Conservation (phyloP, 2,888 invertebrate species). For the Caenorhabditis plicata region DNA sequence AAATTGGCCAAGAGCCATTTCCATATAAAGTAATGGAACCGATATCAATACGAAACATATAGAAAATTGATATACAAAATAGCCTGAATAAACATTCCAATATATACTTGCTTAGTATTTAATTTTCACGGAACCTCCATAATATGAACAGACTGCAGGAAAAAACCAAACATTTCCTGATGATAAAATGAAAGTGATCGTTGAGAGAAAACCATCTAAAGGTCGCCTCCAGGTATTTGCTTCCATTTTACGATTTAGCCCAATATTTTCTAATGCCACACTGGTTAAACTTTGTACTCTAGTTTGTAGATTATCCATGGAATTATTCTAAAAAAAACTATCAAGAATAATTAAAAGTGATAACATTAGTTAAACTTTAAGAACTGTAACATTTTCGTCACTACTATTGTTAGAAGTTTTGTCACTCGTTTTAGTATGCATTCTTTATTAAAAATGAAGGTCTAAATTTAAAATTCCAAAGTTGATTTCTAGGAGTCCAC, state of each 20-base stretch:
- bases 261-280: conserved; percentile 20
- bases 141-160: conserved; percentile 19
- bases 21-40: conserved; percentile 40
- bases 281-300: conserved; percentile 12
- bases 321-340: not conserved
- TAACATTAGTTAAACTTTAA: no score
- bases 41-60: conserved; percentile 26
- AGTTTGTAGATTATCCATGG: not conserved
- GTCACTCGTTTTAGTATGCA: no score
- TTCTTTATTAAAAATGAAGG: no score
- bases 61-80: conserved; percentile 29
- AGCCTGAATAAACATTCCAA: conserved; percentile 5
- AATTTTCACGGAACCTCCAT: conserved; percentile 12
- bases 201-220: conserved; percentile 23
- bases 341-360: conserved; percentile 6
- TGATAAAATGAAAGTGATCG: conserved; percentile 18
- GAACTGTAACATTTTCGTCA: no score
- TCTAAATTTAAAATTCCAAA: no score
- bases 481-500: no score
- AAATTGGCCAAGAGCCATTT: conserved; percentile 45
- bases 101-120: not conserved
- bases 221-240: conserved; percentile 15
- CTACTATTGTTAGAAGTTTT: no score
- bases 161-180: conserved; percentile 34
- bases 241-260: conserved; percentile 14